Percentiles rank a stretch among this genome's conserved stretches.
Conservation (phyloP, 2,797 vertebrate genomes). For the Limnodromus scolopaceus region DNA sequence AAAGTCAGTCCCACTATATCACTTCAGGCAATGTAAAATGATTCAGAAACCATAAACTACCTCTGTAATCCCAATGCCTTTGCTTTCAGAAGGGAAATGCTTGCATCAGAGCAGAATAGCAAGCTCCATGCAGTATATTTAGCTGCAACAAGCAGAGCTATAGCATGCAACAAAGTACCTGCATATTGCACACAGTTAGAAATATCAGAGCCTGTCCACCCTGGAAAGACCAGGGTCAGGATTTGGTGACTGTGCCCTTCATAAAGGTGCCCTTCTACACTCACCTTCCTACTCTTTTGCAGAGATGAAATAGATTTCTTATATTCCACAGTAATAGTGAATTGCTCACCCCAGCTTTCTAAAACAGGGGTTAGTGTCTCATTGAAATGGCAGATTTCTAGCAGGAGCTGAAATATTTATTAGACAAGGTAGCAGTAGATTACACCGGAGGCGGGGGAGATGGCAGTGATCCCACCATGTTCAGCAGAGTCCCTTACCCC, state of each 20-base stretch:
- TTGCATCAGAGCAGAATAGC: background rate
- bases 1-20: background rate
- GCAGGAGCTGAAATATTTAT: background rate
- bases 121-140: background rate
- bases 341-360: background rate
- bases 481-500: background rate
- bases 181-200: background rate
- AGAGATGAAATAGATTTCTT: background rate
- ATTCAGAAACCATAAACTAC: background rate
- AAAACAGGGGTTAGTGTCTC: background rate
- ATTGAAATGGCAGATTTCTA: background rate
- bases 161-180: background rate
- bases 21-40: background rate
- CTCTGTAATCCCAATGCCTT: background rate
- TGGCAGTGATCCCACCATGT: background rate
- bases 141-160: constrained; percentile 22
- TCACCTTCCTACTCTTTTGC: background rate
- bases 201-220: background rate
- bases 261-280: constrained; percentile 4
- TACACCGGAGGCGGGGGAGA: background rate
- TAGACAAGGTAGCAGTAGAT: background rate
- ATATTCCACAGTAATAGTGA: background rate
- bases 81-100: background rate
- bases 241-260: background rate
- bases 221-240: background rate